Evolutionary conservation across 2,888 invertebrate genomes (phyloP).

Genomic region (Drosophila conformis): DNA sequence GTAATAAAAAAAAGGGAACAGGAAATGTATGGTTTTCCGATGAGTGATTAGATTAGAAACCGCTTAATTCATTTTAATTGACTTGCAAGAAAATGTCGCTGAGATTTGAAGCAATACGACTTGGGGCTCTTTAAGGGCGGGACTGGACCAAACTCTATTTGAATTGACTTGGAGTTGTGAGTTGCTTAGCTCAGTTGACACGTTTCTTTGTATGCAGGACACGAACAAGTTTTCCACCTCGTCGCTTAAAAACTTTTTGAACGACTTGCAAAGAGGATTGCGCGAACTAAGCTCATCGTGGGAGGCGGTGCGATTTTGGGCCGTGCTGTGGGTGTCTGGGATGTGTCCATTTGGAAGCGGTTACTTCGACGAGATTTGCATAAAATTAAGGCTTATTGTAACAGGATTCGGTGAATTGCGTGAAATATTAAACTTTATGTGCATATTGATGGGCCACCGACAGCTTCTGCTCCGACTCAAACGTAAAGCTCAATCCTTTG

Average conservation of each 20-base stretch:
- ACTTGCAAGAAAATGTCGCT: slow-evolving; percentile 33
- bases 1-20: background rate
- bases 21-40: slow-evolving; percentile 18
- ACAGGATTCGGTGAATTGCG: slow-evolving; percentile 74
- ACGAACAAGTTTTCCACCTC: slow-evolving; percentile 74
- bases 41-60: slow-evolving; percentile 52
- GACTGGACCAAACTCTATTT: slow-evolving; percentile 33
- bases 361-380: slow-evolving; percentile 71
- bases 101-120: slow-evolving; percentile 42
- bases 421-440: slow-evolving; percentile 78
- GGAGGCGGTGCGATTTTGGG: slow-evolving; percentile 3
- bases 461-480: slow-evolving; percentile 28
- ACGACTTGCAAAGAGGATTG: slow-evolving; percentile 64
- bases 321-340: background rate
- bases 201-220: slow-evolving; percentile 74
- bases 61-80: slow-evolving; percentile 65
- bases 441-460: slow-evolving; percentile 67
- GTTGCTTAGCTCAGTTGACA: slow-evolving; percentile 56
- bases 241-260: slow-evolving; percentile 70
- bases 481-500: slow-evolving; percentile 55
- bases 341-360: slow-evolving; percentile 27
- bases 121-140: slow-evolving; percentile 21
- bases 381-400: slow-evolving; percentile 76
- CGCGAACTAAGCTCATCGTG: slow-evolving; percentile 53
- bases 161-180: slow-evolving; percentile 33